phyloP scores from a whole-genome alignment of 2,797 vertebrate genomes.

The Gymnothorax javanicus region DNA sequence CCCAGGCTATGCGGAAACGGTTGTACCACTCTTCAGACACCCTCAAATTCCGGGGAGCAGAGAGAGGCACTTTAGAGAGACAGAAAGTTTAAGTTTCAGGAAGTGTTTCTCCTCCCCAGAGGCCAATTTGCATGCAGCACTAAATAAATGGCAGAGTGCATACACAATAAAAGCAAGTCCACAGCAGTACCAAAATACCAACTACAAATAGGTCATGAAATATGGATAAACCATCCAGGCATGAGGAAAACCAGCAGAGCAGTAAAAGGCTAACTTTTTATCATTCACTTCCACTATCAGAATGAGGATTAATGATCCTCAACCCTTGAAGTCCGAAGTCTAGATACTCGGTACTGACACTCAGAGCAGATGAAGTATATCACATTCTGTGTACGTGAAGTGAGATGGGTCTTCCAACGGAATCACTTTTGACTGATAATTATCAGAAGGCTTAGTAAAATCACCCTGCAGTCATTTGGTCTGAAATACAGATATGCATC shows the following conservation, averaged over 20 bases:
- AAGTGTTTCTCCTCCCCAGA: not conserved
- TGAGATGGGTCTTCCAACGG: not conserved
- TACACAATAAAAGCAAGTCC: not conserved
- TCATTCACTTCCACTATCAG: not conserved
- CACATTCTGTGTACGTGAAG: not conserved
- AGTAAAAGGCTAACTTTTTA: not conserved
- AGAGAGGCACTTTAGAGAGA: slow-evolving; percentile 77
- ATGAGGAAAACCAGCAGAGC: not conserved
- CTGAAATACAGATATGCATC: too few species aligned
- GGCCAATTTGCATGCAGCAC: not conserved
- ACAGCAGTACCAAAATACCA: not conserved
- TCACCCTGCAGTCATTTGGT: not conserved
- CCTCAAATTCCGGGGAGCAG: slow-evolving; percentile 82
- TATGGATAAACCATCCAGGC: not conserved
- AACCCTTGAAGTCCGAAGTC: not conserved
- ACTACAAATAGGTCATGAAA: not conserved
- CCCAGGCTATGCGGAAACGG: slow-evolving; percentile 91
- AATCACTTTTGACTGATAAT: not conserved
- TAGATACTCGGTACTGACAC: not conserved
- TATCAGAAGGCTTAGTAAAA: not conserved
- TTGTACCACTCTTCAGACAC: slow-evolving; percentile 97
- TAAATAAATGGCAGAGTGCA: not conserved
- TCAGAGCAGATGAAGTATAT: not conserved
- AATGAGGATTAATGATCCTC: not conserved
- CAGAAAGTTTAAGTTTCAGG: not conserved